Evolutionary conservation across 2,888 invertebrate species (phyloP).

Genomic region (Melieria picta): DNA sequence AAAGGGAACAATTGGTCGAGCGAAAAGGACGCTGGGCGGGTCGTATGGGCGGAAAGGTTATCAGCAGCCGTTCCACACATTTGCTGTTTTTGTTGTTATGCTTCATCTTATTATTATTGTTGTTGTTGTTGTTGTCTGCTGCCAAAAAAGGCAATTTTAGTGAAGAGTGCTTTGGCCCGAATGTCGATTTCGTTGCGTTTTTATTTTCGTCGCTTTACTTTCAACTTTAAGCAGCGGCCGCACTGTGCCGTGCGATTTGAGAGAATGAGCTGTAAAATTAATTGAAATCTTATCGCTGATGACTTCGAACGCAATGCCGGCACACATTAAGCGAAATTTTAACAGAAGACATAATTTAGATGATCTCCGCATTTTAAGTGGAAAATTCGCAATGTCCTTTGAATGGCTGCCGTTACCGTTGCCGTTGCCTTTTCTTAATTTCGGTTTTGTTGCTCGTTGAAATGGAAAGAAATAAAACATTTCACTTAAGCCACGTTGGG

Average conservation of each 20-base stretch:
- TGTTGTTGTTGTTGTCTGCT: no score
- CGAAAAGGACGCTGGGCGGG: no score
- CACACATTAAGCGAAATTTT: conserved; percentile 23
- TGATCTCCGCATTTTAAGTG: conserved; percentile 25
- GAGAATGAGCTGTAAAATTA: conserved; percentile 46
- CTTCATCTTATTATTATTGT: no score
- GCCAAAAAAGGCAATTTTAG: no score
- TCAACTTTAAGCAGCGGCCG: neutral
- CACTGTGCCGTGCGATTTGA: conserved; percentile 26
- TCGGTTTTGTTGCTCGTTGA: neutral
- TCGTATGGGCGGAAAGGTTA: conserved; percentile 15
- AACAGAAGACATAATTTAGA: conserved; percentile 28
- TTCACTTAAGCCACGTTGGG: no score
- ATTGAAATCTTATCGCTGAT: conserved; percentile 54
- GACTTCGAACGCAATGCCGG: conserved; percentile 27
- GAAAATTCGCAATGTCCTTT: conserved; percentile 9
- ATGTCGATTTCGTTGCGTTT: conserved; percentile 1
- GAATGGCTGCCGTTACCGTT: neutral
- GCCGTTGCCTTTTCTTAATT: neutral
- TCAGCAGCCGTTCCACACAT: conserved; percentile 1
- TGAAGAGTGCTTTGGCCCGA: no score
- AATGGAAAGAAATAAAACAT: neutral
- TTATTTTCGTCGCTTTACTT: neutral
- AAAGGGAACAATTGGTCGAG: neutral
- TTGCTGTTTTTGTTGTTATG: no score